Evolutionary conservation across 2,797 vertebrate genomes (phyloP).

Genomic region (Acestrorhynchus altus): DNA sequence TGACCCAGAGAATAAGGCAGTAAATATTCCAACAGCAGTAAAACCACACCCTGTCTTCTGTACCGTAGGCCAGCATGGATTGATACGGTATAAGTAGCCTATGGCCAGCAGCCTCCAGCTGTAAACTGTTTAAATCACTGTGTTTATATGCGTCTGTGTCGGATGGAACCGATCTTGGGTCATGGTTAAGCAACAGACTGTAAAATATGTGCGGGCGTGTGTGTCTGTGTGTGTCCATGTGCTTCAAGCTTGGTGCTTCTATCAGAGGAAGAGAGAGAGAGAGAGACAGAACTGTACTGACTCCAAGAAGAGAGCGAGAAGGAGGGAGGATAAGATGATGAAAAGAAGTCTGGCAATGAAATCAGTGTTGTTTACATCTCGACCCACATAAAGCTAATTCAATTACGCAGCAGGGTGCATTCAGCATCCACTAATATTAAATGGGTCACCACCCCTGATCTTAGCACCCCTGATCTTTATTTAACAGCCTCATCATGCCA

Average conservation of each 20-base stretch:
- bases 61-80: not conserved
- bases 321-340: not conserved
- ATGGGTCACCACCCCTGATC: slow-evolving; percentile 10
- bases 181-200: slow-evolving; percentile 21
- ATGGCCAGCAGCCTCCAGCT: slow-evolving; percentile 3
- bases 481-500: not conserved
- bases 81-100: not conserved
- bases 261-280: not conserved
- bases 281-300: not conserved
- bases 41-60: slow-evolving; percentile 4
- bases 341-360: not conserved
- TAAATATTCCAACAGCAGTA: not conserved
- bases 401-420: not conserved
- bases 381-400: slow-evolving; percentile 18
- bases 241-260: slow-evolving; percentile 11
- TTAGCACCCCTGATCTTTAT: not conserved
- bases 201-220: not conserved
- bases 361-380: slow-evolving; percentile 3
- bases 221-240: not conserved
- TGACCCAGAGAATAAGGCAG: not conserved
- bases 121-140: slow-evolving; percentile 24
- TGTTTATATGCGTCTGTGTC: not conserved
- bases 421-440: slow-evolving; percentile 5
- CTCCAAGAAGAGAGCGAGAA: not conserved
- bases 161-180: slow-evolving; percentile 3